These are phyloP conservation scores for Leucania comma DNA, from an alignment of 2,888 invertebrate genomes.

Conservation along the genomic window DNA sequence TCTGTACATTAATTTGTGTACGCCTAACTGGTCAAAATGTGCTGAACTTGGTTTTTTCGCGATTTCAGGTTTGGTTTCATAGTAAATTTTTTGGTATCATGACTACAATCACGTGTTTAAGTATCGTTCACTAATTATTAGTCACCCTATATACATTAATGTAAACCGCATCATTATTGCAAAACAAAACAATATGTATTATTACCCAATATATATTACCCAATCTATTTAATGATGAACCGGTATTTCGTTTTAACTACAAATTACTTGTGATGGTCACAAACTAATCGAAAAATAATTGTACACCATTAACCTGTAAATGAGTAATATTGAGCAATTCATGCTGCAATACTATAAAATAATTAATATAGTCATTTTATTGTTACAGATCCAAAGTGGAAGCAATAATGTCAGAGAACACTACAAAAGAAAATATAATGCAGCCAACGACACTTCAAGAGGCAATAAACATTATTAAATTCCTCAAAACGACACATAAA, in stretches of 20 bases:
- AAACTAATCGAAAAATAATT: constrained; percentile 45
- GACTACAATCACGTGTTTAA: too few species aligned
- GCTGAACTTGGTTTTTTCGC: too few species aligned
- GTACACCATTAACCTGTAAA: not conserved
- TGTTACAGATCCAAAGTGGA: constrained; percentile 76
- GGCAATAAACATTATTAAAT: constrained; percentile 87
- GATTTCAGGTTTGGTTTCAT: too few species aligned
- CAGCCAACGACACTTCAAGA: constrained; percentile 86
- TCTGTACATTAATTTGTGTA: too few species aligned
- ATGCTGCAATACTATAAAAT: constrained; percentile 1
- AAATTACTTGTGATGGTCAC: constrained; percentile 26
- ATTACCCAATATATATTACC: constrained; percentile 16
- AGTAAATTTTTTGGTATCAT: too few species aligned
- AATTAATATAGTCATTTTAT: constrained; percentile 62
- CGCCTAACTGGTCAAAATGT: too few species aligned
- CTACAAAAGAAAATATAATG: constrained; percentile 78
- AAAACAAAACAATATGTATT: not conserved
- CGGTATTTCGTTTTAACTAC: constrained; percentile 19
- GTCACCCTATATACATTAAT: too few species aligned
- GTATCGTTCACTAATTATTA: too few species aligned
- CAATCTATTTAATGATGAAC: constrained; percentile 14
- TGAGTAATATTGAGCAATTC: constrained; percentile 24
- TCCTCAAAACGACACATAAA: constrained; percentile 86
- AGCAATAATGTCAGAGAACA: constrained; percentile 74
- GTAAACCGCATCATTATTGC: constrained; percentile 7